Conservation (phyloP, 2,113 vertebrate species). For the Aptenodytes forsteri region DNA sequence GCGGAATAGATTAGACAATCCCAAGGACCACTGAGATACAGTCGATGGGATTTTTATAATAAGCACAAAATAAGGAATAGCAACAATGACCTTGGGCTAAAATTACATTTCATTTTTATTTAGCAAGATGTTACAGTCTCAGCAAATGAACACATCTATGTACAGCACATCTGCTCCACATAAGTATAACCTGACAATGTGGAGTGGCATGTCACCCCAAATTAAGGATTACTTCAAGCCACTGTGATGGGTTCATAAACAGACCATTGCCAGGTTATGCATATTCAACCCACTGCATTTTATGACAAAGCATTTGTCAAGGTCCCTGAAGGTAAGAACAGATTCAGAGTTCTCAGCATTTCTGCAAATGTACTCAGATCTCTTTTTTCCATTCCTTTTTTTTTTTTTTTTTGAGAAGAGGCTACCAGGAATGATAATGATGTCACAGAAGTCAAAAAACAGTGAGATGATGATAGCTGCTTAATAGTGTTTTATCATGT, state of each 20-base stretch:
- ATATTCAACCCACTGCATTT: background rate
- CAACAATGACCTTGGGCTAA: background rate
- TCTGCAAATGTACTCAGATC: background rate
- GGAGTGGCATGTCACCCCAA: background rate
- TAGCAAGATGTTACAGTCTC: background rate
- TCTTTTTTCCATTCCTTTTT: background rate
- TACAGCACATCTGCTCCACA: background rate
- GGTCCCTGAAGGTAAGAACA: background rate
- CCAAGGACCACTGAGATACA: background rate
- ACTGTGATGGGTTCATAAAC: background rate
- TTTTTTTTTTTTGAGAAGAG: background rate
- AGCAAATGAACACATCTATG: background rate
- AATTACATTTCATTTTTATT: background rate
- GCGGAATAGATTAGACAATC: background rate
- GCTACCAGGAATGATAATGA: background rate
- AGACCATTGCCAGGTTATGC: background rate
- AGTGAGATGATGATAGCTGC: background rate
- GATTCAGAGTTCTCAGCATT: background rate
- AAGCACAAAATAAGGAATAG: background rate
- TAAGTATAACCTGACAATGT: background rate
- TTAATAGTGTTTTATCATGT: background rate
- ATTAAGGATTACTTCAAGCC: background rate
- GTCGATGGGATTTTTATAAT: background rate
- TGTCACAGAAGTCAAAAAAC: background rate
- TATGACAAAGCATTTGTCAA: background rate